phyloP scores from a whole-genome alignment of 30 jellyfish, hydroid and myxozoan genomes.

The Turritopsis rubra region DNA sequence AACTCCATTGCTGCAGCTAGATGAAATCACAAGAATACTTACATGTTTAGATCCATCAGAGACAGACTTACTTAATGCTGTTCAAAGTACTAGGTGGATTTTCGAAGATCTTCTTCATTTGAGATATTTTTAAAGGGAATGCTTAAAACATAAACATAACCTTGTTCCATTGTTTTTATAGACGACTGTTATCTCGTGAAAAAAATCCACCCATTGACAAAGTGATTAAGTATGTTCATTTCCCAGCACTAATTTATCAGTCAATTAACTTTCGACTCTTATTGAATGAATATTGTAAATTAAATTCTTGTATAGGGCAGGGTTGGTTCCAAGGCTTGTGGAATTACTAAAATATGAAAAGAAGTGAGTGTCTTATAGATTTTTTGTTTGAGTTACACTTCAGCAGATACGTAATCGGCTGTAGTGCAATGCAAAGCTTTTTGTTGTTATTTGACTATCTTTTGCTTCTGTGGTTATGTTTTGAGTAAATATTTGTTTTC shows the following conservation, averaged over 20 bases:
- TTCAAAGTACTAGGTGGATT: constrained; percentile 75
- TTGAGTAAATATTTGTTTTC: background rate
- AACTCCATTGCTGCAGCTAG: constrained; percentile 13
- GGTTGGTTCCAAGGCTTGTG: constrained; percentile 87
- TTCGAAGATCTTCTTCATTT: background rate
- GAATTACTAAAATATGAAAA: constrained; percentile 36
- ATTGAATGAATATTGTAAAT: no score
- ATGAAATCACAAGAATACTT: background rate
- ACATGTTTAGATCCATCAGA: constrained; percentile 9
- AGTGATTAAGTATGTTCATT: constrained; percentile 78
- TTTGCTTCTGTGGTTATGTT: background rate
- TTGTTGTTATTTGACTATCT: background rate
- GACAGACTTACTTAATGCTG: constrained; percentile 39
- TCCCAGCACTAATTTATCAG: background rate
- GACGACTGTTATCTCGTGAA: constrained; percentile 89
- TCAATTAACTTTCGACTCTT: no score
- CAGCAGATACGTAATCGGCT: no score
- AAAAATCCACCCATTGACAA: constrained; percentile 93
- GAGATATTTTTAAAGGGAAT: no score
- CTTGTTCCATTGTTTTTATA: constrained; percentile 19
- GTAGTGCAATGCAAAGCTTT: no score
- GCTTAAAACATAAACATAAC: no score
- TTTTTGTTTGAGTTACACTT: no score
- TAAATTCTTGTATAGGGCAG: constrained; percentile 61
- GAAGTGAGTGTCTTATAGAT: constrained; percentile 21